These are phyloP conservation scores for Thymelicus lineola DNA, from an alignment of 2,888 invertebrate species.

Conservation along the genomic window DNA sequence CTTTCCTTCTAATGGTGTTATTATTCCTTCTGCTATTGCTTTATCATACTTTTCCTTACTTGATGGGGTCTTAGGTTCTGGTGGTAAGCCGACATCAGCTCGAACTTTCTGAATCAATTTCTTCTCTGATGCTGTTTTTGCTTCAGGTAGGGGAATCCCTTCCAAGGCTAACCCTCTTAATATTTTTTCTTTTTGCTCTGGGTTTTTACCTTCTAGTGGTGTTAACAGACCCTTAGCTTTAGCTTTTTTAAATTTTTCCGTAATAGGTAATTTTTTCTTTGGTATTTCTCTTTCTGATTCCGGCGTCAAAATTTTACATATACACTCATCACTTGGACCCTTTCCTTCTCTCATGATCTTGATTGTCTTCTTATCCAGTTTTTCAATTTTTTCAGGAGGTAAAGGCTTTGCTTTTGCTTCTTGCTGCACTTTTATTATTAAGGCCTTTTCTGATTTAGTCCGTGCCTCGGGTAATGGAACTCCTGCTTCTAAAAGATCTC, in stretches of 20 bases:
- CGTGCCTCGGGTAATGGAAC: conserved; percentile 51
- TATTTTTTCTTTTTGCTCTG: conserved; percentile 49
- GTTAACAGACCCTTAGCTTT: conserved; percentile 43
- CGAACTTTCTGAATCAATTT: conserved; percentile 40
- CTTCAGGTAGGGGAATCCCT: conserved; percentile 40
- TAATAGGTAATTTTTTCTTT: conserved; percentile 28
- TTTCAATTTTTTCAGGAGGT: conserved; percentile 42
- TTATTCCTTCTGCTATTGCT: conserved; percentile 46
- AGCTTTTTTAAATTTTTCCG: conserved; percentile 35
- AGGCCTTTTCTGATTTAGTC: conserved; percentile 52
- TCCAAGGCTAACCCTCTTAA: conserved; percentile 37
- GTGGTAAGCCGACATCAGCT: conserved; percentile 42
- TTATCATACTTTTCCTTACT: conserved; percentile 42
- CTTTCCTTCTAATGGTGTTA: conserved; percentile 47
- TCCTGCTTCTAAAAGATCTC: conserved; percentile 44
- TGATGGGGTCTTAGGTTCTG: conserved; percentile 40
- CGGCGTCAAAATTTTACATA: conserved; percentile 51
- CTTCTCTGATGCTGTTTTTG: conserved; percentile 40
- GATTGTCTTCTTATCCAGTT: conserved; percentile 47
- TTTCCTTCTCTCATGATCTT: conserved; percentile 53
- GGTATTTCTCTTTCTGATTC: conserved; percentile 34
- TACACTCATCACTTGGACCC: conserved; percentile 56
- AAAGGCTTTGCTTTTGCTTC: neutral
- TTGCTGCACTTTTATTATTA: conserved; percentile 39
- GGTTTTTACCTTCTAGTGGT: conserved; percentile 42